Evolutionary conservation across 1,140 invertebrate species (phyloP).

Genomic region (Drosophila murphyi): DNA sequence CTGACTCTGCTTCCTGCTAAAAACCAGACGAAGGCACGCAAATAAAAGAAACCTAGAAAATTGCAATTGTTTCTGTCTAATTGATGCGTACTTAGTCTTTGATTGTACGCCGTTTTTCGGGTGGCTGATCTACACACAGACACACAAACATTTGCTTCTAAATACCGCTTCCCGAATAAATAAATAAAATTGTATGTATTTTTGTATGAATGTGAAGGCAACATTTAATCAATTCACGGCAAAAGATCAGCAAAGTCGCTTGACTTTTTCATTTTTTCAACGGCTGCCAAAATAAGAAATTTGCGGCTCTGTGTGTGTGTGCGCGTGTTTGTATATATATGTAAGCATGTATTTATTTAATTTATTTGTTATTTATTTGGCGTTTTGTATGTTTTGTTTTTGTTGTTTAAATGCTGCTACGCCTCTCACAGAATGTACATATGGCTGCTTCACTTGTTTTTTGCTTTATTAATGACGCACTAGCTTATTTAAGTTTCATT

Average conservation of each 20-base stretch:
- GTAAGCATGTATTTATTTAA: conserved; percentile 66
- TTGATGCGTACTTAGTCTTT: conserved; percentile 59
- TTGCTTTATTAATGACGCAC: conserved; percentile 78
- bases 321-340: conserved; percentile 9
- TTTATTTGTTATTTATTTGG: conserved; percentile 81
- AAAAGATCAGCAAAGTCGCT: conserved; percentile 53
- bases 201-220: conserved; percentile 60
- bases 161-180: conserved; percentile 52
- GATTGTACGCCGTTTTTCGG: conserved; percentile 52
- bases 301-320: conserved; percentile 19
- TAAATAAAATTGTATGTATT: conserved; percentile 21
- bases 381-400: conserved; percentile 48
- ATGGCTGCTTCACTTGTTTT: conserved; percentile 49
- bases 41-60: conserved; percentile 26
- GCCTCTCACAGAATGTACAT: conserved; percentile 29
- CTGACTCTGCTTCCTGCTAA: conserved; percentile 45
- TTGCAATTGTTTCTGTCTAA: conserved; percentile 68
- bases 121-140: conserved; percentile 31
- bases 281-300: conserved; percentile 68
- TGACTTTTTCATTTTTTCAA: conserved; percentile 55
- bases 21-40: conserved; percentile 17
- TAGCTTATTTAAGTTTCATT: conserved; percentile 53
- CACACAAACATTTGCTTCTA: conserved; percentile 29
- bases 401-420: conserved; percentile 49
- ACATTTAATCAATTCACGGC: conserved; percentile 73